A percentile compares a stretch with the other conserved stretches of the same genome.
phyloP scores from a whole-genome alignment of 2,797 vertebrate genomes.

The Atherinosoma microstoma region DNA sequence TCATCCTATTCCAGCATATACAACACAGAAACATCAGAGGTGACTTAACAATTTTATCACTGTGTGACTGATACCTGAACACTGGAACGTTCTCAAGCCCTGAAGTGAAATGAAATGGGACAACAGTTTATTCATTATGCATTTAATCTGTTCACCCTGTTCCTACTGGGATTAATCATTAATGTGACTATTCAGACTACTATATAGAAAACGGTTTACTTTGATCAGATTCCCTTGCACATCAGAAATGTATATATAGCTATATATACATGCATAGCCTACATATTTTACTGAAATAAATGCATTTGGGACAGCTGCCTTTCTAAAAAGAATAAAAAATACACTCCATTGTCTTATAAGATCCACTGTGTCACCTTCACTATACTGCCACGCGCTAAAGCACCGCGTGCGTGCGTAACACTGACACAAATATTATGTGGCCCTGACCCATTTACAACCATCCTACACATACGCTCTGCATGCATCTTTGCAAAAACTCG shows the following conservation, averaged over 20 bases:
- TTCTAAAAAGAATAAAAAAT: neutral
- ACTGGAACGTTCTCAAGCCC: neutral
- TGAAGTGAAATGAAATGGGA: neutral
- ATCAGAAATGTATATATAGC: neutral
- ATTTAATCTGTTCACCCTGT: neutral
- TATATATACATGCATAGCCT: too few relatives aligned
- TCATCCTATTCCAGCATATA: slow-evolving; percentile 12
- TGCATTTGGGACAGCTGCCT: neutral
- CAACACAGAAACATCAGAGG: neutral
- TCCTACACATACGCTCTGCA: neutral
- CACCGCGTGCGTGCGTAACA: slow-evolving; percentile 65
- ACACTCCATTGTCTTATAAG: slow-evolving; percentile 21
- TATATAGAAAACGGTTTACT: neutral
- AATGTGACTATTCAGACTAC: neutral
- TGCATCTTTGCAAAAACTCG: neutral
- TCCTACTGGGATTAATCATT: neutral
- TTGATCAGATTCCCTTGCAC: neutral
- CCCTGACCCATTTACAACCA: slow-evolving; percentile 58
- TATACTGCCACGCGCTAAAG: slow-evolving; percentile 17
- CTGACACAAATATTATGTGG: slow-evolving; percentile 70
- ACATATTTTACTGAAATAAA: neutral
- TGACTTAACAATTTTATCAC: neutral
- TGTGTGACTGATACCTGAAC: neutral
- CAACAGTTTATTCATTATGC: neutral
- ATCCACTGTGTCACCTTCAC: slow-evolving; percentile 56